Base-by-base conservation (phyloP, 2,888 invertebrate genomes). In the Dugesia japonica region DNA sequence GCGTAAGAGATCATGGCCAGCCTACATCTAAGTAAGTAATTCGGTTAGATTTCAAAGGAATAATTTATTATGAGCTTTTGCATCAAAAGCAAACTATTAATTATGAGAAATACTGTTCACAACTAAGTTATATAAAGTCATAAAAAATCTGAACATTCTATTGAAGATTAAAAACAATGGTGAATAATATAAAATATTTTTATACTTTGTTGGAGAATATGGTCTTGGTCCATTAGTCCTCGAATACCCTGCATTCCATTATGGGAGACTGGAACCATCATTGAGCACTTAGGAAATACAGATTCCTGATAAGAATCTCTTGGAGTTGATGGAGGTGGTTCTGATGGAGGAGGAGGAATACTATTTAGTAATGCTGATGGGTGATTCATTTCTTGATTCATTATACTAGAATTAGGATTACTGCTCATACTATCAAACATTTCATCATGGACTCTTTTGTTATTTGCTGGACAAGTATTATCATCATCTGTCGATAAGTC, bases 291-390 rank as follows among this genome's bases (percentile, higher is more conserved):
- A 4, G 56, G 56, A 56, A 56, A 56, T 20, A 56, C 56, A 9
- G 56, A 56, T n/a, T 56, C 56, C 56, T 56, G 56, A 56, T 56
- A 56, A 23, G 56, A 56, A 56, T 56, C 56, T 56, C 56, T 4
- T 20, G 56, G 56, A 56, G 56, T 56, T n/a, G 56, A 56, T n/a
- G 56, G 56, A 56, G 56, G 56, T 56, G 56, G 56, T 56, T 56
- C 56, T 23, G 56, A 56, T 56, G 56, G 56, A 4, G 56, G 56
- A 20, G 56, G 56, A n/a, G 56, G 56, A 56, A 56, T 56, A 56
- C 56, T 56, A 56, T 56, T 56, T 56, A 56, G 17, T n/a, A 56
- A n/a, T 9, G 56, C 56, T 56, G 56, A 56, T 7, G 56, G 56
- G 17, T 56, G 56, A 56, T 4, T 9, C 56, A 56, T 56, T 56